Conservation (phyloP, 2,113 vertebrate genomes). For the Epinephelus fuscoguttatus region DNA sequence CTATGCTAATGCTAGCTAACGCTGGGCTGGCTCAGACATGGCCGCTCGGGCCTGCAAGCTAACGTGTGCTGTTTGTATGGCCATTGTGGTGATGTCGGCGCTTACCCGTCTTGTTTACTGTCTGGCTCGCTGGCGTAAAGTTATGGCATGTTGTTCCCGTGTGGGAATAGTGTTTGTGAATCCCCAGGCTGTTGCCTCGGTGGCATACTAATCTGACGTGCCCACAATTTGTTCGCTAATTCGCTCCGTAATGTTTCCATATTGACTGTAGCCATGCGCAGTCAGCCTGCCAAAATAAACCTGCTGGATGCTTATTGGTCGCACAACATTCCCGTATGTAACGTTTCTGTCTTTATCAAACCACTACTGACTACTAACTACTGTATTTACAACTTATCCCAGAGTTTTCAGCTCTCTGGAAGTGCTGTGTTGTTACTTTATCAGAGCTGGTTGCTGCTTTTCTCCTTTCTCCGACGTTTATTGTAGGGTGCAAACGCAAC, state of each 20-base stretch:
- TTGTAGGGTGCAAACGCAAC: not conserved
- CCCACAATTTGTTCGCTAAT: conserved; percentile 64
- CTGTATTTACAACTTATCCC: not conserved
- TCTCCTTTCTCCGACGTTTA: not conserved
- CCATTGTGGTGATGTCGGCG: conserved; percentile 39
- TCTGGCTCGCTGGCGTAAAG: conserved; percentile 46
- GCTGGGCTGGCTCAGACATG: conserved; percentile 48
- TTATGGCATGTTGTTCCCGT: conserved; percentile 41
- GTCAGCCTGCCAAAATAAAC: conserved; percentile 74
- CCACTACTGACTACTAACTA: not conserved
- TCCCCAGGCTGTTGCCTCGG: conserved; percentile 14
- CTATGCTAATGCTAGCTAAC: conserved; percentile 76
- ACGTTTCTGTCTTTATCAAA: conserved; percentile 42
- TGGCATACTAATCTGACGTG: conserved; percentile 50
- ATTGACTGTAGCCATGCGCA: conserved; percentile 84
- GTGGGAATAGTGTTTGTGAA: conserved; percentile 11
- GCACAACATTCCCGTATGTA: conserved; percentile 57
- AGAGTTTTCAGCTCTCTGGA: not conserved
- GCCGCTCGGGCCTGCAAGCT: conserved; percentile 78
- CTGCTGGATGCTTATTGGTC: conserved; percentile 69
- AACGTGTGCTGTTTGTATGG: conserved; percentile 34
- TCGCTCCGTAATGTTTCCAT: conserved; percentile 70
- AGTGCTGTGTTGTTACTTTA: not conserved
- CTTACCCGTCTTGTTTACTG: conserved; percentile 59
- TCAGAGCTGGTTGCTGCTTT: not conserved